These are phyloP conservation scores for Phalacrocorax aristotelis DNA, from an alignment of 2,113 vertebrate species.

Conservation along the genomic window DNA sequence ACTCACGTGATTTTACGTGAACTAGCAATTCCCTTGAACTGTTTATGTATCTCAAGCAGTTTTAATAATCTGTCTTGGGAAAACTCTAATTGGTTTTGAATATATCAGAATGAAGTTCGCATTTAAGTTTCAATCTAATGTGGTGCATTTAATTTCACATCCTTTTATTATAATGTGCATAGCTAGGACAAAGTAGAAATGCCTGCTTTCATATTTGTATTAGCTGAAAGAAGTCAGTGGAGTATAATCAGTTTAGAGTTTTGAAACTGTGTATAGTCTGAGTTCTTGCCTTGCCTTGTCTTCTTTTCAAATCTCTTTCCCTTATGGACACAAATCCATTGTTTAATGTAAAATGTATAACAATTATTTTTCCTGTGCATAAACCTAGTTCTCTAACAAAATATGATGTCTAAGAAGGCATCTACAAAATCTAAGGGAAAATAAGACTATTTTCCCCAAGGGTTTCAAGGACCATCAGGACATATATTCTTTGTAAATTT, in stretches of 20 bases:
- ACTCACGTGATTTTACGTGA: neutral
- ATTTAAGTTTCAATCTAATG: neutral
- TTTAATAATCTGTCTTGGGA: constrained; percentile 44
- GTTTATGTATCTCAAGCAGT: neutral
- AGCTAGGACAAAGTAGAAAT: neutral
- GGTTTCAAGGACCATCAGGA: neutral
- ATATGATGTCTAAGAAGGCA: neutral
- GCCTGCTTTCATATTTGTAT: neutral
- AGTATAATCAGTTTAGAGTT: neutral
- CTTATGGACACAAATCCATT: neutral
- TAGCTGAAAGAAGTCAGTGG: neutral
- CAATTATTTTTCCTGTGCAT: neutral
- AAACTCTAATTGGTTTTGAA: constrained; percentile 33
- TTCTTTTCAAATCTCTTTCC: neutral
- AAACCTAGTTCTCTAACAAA: neutral
- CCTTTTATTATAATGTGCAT: neutral
- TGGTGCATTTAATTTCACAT: neutral
- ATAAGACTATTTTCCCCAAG: neutral
- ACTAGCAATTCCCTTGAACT: neutral
- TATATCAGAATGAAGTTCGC: constrained; percentile 2
- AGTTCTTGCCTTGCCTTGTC: neutral
- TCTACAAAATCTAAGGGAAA: neutral
- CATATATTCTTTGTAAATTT: neutral
- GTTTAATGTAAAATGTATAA: neutral
- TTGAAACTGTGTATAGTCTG: neutral